Conservation (phyloP, 2,113 vertebrate species). For the Hypocryptadius cinnamomeus region DNA sequence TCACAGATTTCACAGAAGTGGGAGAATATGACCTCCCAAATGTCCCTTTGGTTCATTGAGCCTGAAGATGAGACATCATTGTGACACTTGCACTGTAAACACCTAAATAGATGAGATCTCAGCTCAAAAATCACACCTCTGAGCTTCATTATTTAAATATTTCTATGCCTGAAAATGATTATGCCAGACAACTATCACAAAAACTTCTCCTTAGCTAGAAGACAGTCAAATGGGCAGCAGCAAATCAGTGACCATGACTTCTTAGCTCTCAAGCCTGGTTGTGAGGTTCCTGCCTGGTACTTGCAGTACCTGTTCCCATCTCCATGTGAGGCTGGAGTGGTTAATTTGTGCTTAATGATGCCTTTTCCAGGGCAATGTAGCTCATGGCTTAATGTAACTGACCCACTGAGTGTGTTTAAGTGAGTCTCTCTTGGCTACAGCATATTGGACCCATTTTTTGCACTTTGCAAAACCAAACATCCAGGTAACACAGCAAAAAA, state of each 20-base stretch:
- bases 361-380: slow-evolving; percentile 9
- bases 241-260: neutral
- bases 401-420: slow-evolving; percentile 28
- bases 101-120: neutral
- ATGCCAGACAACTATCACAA: neutral
- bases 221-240: neutral
- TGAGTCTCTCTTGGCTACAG: neutral
- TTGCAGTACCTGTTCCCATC: neutral
- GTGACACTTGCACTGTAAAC: neutral
- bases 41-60: neutral
- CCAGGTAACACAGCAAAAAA: slow-evolving; percentile 6
- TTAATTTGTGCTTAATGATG: neutral
- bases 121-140: neutral
- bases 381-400: neutral
- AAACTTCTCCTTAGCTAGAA: neutral
- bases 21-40: neutral
- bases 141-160: slow-evolving; percentile 23
- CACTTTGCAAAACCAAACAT: slow-evolving; percentile 17
- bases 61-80: neutral
- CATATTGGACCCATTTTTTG: neutral
- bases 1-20: neutral
- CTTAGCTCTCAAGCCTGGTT: neutral
- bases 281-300: neutral
- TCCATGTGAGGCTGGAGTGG: neutral
- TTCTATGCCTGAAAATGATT: slow-evolving; percentile 1